Conservation (phyloP, 1,140 invertebrate species). For the Idris sp. region DNA sequence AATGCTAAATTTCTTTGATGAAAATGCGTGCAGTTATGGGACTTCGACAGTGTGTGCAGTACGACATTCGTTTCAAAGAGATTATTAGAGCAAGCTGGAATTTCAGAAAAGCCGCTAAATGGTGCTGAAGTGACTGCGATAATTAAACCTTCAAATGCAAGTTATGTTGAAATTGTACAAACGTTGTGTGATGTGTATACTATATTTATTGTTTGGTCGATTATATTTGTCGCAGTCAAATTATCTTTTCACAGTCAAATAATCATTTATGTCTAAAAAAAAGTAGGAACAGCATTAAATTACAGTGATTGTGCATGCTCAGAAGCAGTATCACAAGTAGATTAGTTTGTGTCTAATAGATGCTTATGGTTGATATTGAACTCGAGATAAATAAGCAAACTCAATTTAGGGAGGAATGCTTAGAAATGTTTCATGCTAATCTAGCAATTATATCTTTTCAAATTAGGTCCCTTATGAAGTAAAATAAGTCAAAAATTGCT, state of each 20-base stretch:
- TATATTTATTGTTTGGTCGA: constrained; percentile 8
- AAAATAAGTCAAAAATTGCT: no score
- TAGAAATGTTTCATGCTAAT: no score
- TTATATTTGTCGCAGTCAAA: not conserved
- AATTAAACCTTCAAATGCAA: no score
- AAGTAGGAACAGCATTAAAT: constrained; percentile 21
- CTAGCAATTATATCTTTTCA: no score
- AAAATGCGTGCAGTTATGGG: constrained; percentile 8
- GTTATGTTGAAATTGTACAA: no score
- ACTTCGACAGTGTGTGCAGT: not conserved
- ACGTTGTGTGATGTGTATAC: no score
- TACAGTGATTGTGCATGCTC: not conserved
- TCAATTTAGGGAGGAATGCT: constrained; percentile 24
- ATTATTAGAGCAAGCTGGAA: constrained; percentile 27
- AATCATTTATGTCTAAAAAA: no score
- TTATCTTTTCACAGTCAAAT: no score
- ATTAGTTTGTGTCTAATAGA: constrained; percentile 38
- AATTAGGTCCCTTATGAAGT: no score
- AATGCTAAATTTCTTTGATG: constrained; percentile 30
- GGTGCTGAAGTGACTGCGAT: not conserved
- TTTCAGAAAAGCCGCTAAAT: constrained; percentile 16
- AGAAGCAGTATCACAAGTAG: constrained; percentile 16
- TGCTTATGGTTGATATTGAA: constrained; percentile 27
- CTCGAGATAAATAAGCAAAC: constrained; percentile 31
- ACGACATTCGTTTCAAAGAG: constrained; percentile 38